Evolutionary conservation across 2,797 vertebrate genomes (phyloP), one percentile per base, ranked within the genome.

Genomic region (Chaetodon trifasciatus): DNA sequence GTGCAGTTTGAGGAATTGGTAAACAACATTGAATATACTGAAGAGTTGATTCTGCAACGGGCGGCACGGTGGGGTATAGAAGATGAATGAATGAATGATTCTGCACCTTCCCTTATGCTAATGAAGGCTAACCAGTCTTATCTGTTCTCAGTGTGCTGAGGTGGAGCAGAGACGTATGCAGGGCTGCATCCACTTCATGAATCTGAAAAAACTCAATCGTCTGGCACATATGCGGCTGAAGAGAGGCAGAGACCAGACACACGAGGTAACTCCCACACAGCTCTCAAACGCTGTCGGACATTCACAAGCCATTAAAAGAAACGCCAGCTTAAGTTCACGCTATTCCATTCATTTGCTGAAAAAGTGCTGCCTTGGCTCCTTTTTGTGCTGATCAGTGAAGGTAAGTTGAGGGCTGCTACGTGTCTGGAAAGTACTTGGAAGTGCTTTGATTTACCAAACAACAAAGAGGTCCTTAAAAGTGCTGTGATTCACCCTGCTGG

Each of bases 121-220:
- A 39, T 21, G 1, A 67, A 21, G 4, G 42, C 13, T 72, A 19
- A 85, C 35, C 35, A 15, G n/a, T 17, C 66, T 5, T 65, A 1
- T 90, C 19, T 84, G 37, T 85, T 69, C 46, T 3, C 84, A 99
- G 98, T 95, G 94, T 58, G 71, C 81, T 0, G 98, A 99, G 88
- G 96, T 99, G 0, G 98, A 99, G 37, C 95, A 97, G 84, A 96
- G 85, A 62, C 96, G 96, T 0, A 95, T 98, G 67, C 96, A 98
- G 91, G 96, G 97, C 88, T 98, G 98, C 9, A 97, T 98, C 15
- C 97, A 97, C 86, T 99, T 99, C 93, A 99, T 99, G 96, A 98
- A 97, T 28, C 92, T 99, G 81, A 99, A 99, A 93, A 99, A 99
- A 88, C 96, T 99, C 16, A 99, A 99, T 88, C 97, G 98, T 3